Percentiles rank a stretch among this genome's conserved stretches.
Evolutionary conservation across 2,888 invertebrate genomes (phyloP).

Genomic region (Hypercompe scribonia): DNA sequence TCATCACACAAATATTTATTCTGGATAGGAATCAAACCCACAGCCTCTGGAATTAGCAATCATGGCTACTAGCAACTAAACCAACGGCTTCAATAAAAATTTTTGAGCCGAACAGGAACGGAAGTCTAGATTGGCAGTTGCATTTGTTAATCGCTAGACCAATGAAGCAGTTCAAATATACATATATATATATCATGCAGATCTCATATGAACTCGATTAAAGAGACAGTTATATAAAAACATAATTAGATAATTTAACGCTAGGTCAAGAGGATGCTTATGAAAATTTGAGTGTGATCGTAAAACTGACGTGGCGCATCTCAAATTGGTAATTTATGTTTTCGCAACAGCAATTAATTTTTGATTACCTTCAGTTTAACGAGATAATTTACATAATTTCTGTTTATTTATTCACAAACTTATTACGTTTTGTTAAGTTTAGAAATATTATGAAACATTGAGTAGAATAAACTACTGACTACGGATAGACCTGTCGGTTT

Average conservation of each 20-base stretch:
- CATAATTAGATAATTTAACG: background rate
- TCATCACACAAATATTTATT: too few species aligned
- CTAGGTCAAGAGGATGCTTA: conserved; percentile 20
- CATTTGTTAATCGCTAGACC: too few species aligned
- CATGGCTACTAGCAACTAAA: too few species aligned
- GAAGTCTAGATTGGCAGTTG: too few species aligned
- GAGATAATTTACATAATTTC: conserved; percentile 33
- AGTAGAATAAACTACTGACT: background rate
- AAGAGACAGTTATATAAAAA: background rate
- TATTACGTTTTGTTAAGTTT: conserved; percentile 12
- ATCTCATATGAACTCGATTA: background rate
- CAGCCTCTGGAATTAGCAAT: too few species aligned
- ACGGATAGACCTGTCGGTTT: background rate
- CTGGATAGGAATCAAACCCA: too few species aligned
- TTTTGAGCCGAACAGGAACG: too few species aligned
- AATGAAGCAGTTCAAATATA: too few species aligned
- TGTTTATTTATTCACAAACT: conserved; percentile 32
- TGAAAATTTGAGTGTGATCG: conserved; percentile 24
- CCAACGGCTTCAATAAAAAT: too few species aligned
- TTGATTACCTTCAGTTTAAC: conserved; percentile 37
- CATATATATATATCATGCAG: background rate
- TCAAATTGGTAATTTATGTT: conserved; percentile 35
- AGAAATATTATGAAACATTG: background rate
- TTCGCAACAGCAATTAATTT: conserved; percentile 30
- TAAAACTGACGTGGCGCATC: conserved; percentile 25